Percentiles rank a stretch among this genome's conserved stretches.
Conservation (phyloP, 2,888 invertebrate genomes). For the Liopterus haemorrhoidalis region DNA sequence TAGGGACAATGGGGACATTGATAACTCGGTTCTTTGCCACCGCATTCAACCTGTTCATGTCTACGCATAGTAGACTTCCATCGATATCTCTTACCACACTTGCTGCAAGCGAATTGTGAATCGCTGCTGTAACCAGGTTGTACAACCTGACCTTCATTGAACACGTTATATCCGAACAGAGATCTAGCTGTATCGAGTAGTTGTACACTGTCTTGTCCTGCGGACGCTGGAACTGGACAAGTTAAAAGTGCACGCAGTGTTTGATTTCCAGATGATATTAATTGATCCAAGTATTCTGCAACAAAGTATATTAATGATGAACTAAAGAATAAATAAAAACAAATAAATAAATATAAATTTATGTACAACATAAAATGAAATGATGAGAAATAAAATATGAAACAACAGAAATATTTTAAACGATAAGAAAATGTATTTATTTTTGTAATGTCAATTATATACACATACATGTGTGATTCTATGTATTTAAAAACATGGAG, state of each 20-base stretch:
- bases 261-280: slow-evolving; percentile 28
- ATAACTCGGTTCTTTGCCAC: slow-evolving; percentile 75
- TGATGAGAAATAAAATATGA: not conserved
- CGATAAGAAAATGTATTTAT: too few species aligned
- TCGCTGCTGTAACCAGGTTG: slow-evolving; percentile 47
- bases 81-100: slow-evolving; percentile 79
- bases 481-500: too few species aligned
- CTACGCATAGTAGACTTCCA: slow-evolving; percentile 80
- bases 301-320: slow-evolving; percentile 25
- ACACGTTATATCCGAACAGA: slow-evolving; percentile 30
- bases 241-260: slow-evolving; percentile 33
- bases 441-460: too few species aligned
- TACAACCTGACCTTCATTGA: slow-evolving; percentile 27
- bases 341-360: not conserved
- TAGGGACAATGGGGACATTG: slow-evolving; percentile 77
- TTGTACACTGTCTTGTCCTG: slow-evolving; percentile 26
- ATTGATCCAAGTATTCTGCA: slow-evolving; percentile 30
- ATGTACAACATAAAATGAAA: not conserved
- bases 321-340: not conserved
- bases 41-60: slow-evolving; percentile 77
- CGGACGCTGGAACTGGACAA: slow-evolving; percentile 26
- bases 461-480: too few species aligned
- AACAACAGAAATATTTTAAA: too few species aligned
- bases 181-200: slow-evolving; percentile 24
- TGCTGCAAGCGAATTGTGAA: slow-evolving; percentile 68